Conservation (phyloP, 2,888 invertebrate genomes). For the Glomeris marginata region DNA sequence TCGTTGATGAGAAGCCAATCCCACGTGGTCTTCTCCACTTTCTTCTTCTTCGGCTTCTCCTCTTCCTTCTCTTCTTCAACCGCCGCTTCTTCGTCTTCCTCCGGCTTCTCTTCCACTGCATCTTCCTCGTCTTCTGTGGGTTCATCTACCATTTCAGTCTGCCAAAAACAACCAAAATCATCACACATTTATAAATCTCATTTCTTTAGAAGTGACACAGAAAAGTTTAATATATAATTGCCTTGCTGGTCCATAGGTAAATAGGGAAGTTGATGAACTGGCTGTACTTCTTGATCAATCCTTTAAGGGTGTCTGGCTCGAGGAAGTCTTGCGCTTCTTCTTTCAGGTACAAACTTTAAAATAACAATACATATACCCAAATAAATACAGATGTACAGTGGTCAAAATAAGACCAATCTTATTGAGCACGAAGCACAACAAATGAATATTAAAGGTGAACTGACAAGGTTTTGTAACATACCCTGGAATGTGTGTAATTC, state of each 20-base stretch:
- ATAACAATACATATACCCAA: not conserved
- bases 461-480: too few species aligned
- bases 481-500: not conserved
- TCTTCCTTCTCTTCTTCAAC: conserved; percentile 39
- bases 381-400: not conserved
- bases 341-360: conserved; percentile 74
- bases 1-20: conserved; percentile 96
- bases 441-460: too few species aligned
- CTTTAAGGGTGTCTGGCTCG: conserved; percentile 77
- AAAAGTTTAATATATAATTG: conserved; percentile 18
- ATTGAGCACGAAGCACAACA: too few species aligned
- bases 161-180: not conserved
- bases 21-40: conserved; percentile 87
- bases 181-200: not conserved
- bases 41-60: conserved; percentile 65
- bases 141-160: conserved; percentile 59
- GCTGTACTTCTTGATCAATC: conserved; percentile 90
- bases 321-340: conserved; percentile 94
- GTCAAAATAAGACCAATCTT: too few species aligned
- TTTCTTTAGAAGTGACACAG: not conserved
- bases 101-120: conserved; percentile 33
- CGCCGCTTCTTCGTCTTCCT: conserved; percentile 26
- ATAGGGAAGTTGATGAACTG: conserved; percentile 99
- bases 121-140: conserved; percentile 43
- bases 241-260: conserved; percentile 72